Percentiles rank a stretch among this genome's conserved stretches.
Evolutionary conservation across 1,140 invertebrate genomes (phyloP).

Genomic region (Eufriesea mexicana): DNA sequence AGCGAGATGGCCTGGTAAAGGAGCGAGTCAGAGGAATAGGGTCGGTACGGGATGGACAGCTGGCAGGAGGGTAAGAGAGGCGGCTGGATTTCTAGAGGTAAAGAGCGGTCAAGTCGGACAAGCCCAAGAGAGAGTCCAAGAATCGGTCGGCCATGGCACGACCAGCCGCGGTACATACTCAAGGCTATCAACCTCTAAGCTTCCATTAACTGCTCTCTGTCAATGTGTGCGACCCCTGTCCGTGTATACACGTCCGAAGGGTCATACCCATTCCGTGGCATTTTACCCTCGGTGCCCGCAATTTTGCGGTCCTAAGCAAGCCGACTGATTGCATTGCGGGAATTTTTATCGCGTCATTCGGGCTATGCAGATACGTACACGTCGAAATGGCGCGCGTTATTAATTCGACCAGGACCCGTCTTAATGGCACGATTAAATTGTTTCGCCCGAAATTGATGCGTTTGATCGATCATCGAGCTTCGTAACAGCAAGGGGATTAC

Average conservation of each 20-base stretch:
- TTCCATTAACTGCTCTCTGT: slow-evolving; percentile 61
- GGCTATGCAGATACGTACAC: neutral
- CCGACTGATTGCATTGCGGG: slow-evolving; percentile 57
- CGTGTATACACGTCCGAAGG: slow-evolving; percentile 29
- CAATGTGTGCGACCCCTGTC: slow-evolving; percentile 10
- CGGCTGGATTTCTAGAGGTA: slow-evolving; percentile 33
- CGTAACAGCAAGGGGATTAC: neutral
- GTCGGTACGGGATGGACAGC: slow-evolving; percentile 23
- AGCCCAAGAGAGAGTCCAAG: slow-evolving; percentile 24
- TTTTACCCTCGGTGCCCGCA: slow-evolving; percentile 57
- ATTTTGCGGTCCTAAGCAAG: slow-evolving; percentile 62
- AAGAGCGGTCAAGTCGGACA: slow-evolving; percentile 37
- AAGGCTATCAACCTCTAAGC: slow-evolving; percentile 71
- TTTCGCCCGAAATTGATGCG: neutral
- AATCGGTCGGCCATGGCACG: slow-evolving; percentile 55
- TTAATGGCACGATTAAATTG: neutral
- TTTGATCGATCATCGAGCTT: neutral
- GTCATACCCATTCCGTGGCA: slow-evolving; percentile 33
- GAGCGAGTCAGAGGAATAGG: neutral
- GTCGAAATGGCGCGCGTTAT: neutral
- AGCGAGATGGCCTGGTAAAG: neutral
- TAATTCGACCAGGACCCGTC: neutral
- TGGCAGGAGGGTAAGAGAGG: slow-evolving; percentile 49
- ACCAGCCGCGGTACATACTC: slow-evolving; percentile 49
- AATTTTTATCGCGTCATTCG: slow-evolving; percentile 20